Conservation (phyloP, 2,113 vertebrate species). For the Rhagologus leucostigma region DNA sequence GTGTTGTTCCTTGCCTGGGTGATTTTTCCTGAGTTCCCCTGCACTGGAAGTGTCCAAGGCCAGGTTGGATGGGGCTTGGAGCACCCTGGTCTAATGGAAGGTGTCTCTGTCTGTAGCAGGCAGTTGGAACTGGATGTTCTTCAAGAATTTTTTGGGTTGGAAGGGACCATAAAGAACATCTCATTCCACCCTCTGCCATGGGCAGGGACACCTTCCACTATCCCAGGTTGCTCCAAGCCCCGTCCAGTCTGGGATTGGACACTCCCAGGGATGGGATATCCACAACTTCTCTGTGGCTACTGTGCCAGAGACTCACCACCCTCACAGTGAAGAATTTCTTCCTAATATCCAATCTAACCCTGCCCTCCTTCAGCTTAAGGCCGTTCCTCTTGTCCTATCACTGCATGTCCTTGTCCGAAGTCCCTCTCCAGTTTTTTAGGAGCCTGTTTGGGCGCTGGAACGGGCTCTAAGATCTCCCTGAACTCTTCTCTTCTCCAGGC, state of each 20-base stretch:
- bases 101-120: background rate
- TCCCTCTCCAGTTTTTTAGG: background rate
- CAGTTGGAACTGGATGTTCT: background rate
- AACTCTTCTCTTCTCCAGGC: background rate
- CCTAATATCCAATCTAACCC: background rate
- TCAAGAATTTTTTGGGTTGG: background rate
- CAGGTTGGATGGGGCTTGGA: background rate
- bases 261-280: background rate
- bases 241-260: fast-evolving
- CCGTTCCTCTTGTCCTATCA: background rate
- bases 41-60: background rate
- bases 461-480: background rate
- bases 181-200: fast-evolving
- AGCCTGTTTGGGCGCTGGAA: background rate
- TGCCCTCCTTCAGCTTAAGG: background rate
- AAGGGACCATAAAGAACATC: background rate
- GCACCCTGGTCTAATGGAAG: background rate
- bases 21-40: background rate
- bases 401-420: background rate
- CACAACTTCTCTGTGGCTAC: fast-evolving
- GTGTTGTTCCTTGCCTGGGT: background rate
- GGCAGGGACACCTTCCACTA: background rate
- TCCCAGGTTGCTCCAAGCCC: background rate
- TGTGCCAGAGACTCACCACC: background rate
- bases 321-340: background rate